These are phyloP conservation scores for Galbula dea DNA, from an alignment of 2,113 vertebrate genomes.

Conservation along the genomic window DNA sequence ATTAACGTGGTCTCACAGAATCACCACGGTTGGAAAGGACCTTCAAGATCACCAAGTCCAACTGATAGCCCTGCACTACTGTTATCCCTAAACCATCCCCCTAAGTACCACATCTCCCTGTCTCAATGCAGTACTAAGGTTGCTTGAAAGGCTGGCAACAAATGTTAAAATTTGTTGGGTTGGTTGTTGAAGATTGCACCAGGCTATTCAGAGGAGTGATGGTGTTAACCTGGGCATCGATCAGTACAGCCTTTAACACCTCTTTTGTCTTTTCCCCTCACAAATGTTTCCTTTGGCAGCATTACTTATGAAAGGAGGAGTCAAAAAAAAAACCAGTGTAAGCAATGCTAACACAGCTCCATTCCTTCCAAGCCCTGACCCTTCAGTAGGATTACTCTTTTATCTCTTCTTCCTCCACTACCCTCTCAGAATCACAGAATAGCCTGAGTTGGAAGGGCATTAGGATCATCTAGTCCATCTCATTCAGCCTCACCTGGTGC, in stretches of 20 bases:
- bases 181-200: not conserved
- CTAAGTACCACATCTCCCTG: too few relatives aligned
- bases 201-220: not conserved
- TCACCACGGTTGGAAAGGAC: too few relatives aligned
- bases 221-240: not conserved
- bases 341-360: not conserved
- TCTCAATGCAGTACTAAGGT: not conserved
- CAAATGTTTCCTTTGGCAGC: not conserved
- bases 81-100: too few relatives aligned
- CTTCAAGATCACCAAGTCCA: too few relatives aligned
- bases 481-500: not conserved
- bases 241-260: not conserved
- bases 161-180: fast-evolving
- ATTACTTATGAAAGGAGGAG: not conserved
- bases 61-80: too few relatives aligned
- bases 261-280: not conserved
- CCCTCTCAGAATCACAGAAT: too few relatives aligned
- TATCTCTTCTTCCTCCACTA: not conserved
- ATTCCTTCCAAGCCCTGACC: not conserved
- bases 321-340: not conserved
- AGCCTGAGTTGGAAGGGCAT: too few relatives aligned
- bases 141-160: not conserved
- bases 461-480: too few relatives aligned
- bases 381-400: not conserved
- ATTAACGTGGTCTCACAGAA: not conserved